Evolutionary conservation across 2,888 invertebrate species (phyloP), one percentile per base, ranked within the genome.

Genomic region (Odontocerum albicorne): DNA sequence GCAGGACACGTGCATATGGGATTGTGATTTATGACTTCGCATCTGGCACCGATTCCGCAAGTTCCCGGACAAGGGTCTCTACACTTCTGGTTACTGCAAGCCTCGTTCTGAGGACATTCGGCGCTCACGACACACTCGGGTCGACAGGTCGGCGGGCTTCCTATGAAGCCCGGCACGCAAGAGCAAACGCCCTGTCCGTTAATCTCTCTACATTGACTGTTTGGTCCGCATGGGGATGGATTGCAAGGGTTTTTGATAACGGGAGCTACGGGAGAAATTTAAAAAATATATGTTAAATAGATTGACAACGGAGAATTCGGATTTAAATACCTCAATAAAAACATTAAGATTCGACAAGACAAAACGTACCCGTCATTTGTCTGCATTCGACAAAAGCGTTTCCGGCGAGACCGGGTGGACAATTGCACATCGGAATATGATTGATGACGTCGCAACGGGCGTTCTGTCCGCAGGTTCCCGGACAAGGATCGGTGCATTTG

Each of bases 31-130:
- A 90, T 83, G 20, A 91, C 87, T 71, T 86, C 82, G 66, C 92
- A 92, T 62, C 79, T 74, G 2, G 91, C 88, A 61, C 76, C 77
- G 20, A 88, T 74, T 15, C 92, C 92, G 66, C 92, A 92, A n/a
- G 88, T 83, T 64, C 89, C 90, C 52, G 82, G 83, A 66, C 92
- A 92, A 12, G 92, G 91, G 69, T 91, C 84, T 21, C 83, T 75
- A 67, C 92, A 92, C 72, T 88, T 88, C 67, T 86, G 86, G 66
- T 90, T 90, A 47, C 82, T 83, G 65, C 90, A 91, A 3, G 90
- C 86, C 72, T 87, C 81, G 62, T 81, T 85, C 38, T 84, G 82
- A 3, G 83, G 70, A 69, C 92, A 92, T 68, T 91, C 90, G 0
- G 87, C 81, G 67, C 86, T 88, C 2, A 85, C 79, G 32, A 83